Evolutionary conservation across 2,888 invertebrate genomes (phyloP), one percentile per base, ranked within the genome.

Genomic region (Netelia melanura): DNA sequence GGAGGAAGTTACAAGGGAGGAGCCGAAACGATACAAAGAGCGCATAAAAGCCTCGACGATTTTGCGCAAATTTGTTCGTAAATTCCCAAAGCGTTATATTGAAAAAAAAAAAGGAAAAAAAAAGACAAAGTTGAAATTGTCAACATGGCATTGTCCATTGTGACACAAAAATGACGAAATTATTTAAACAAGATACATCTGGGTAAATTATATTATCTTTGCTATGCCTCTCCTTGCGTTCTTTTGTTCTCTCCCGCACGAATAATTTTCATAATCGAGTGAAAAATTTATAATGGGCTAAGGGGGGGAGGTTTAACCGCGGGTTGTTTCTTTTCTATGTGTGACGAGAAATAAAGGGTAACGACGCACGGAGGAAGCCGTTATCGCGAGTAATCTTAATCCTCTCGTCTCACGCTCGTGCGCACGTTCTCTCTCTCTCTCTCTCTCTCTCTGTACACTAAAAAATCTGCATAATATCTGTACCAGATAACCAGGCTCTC

Each of bases 361-460:
- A 64, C 52, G 54, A 58, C 43, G 21, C 58, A 61, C 44, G 56
- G 48, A 68, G 58, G 44, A 52, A 61, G 30, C 25, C 48, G 17
- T 76, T 81, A 84, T 84, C 76, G 76, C 38, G 58, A 77, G 44
- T 62, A 48, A 14, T 25, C 68, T 84, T 81, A 81, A 81, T 44
- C 77, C 77, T 72, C 54, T 77, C 76, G 81, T 77, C 84, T 84
- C 84, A 84, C 84, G 84, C 84, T 65, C 17, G 11, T n/a, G 52
- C 64, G 56, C 71, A 21, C 30, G 30, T 30, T 30, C 30, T 30
- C 30, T 30, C 30, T 30, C 25, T 25, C 54, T 30, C 30, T 30
- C 30, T 30, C 30, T 30, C 25, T 25, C 54, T 52, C n/a, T 8
- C n/a, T 3, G 14, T 21, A 54, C 48, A 68, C 64, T 44, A 11